Conservation (phyloP, 2,888 invertebrate genomes). For the Tetragonisca angustula region DNA sequence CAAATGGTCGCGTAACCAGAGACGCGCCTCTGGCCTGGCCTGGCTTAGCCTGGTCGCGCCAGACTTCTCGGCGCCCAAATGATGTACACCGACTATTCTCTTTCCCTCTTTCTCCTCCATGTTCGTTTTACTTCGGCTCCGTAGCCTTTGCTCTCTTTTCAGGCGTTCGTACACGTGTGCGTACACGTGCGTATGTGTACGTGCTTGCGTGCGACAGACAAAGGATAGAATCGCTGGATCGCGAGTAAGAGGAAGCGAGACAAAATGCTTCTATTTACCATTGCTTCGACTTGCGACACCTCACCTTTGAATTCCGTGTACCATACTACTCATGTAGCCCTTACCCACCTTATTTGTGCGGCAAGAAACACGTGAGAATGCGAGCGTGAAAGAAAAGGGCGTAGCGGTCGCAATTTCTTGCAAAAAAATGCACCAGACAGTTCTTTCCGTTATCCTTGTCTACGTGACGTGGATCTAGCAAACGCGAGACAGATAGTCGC, state of each 20-base stretch:
- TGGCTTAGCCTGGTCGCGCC: constrained; percentile 76
- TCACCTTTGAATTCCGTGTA: constrained; percentile 42
- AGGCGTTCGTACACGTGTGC: not conserved
- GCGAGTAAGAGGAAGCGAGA: constrained; percentile 47
- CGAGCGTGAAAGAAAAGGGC: constrained; percentile 41
- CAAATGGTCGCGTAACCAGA: constrained; percentile 84
- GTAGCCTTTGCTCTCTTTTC: constrained; percentile 63
- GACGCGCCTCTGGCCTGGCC: constrained; percentile 78
- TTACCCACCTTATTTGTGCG: constrained; percentile 54
- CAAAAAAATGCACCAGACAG: constrained; percentile 49
- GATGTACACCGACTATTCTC: constrained; percentile 77
- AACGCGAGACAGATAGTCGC: constrained; percentile 53
- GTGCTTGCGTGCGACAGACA: constrained; percentile 13
- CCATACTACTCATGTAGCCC: constrained; percentile 29
- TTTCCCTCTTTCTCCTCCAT: constrained; percentile 54
- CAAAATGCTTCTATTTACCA: constrained; percentile 59
- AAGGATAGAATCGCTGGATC: constrained; percentile 32
- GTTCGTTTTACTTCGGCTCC: constrained; percentile 44
- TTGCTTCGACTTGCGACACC: constrained; percentile 55
- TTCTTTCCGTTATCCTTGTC: constrained; percentile 34
- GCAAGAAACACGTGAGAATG: constrained; percentile 39
- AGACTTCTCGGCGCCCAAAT: constrained; percentile 84
- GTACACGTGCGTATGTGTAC: not conserved
- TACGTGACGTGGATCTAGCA: not conserved
- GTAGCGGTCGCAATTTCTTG: constrained; percentile 31